These are phyloP conservation scores for Abscondita cerata DNA, from an alignment of 2,888 invertebrate species.

Conservation along the genomic window DNA sequence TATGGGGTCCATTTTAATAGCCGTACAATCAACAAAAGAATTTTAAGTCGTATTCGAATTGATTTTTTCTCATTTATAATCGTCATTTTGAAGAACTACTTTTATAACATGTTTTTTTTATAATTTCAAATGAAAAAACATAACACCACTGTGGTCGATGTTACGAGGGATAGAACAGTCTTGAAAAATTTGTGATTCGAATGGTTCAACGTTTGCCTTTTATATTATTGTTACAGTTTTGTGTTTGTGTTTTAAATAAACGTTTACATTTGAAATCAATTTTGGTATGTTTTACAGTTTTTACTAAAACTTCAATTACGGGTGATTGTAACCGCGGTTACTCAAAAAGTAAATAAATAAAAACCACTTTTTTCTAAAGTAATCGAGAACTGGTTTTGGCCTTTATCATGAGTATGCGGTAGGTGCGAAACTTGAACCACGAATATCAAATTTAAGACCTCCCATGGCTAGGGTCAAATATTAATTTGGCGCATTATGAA, in stretches of 20 bases:
- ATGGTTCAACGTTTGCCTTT: constrained; percentile 1
- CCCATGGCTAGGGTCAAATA: background rate
- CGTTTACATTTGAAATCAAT: background rate
- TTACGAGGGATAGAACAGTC: constrained; percentile 51
- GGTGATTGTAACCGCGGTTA: no score
- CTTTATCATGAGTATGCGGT: constrained; percentile 1
- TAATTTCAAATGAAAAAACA: constrained; percentile 55
- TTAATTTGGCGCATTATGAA: no score
- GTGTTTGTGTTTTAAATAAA: background rate
- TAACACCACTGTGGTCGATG: constrained; percentile 56
- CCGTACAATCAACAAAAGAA: constrained; percentile 49
- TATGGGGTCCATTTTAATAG: constrained; percentile 60
- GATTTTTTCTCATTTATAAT: constrained; percentile 23
- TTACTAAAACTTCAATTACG: background rate
- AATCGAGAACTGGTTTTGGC: background rate
- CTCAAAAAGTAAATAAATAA: background rate
- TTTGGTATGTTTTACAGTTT: background rate
- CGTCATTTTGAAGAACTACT: constrained; percentile 45
- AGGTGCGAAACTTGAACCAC: constrained; percentile 6
- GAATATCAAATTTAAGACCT: constrained; percentile 3
- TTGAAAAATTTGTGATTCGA: constrained; percentile 47
- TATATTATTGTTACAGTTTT: background rate
- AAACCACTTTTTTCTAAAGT: background rate
- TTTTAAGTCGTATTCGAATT: constrained; percentile 36
- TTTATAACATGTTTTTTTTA: constrained; percentile 57